phyloP scores from a whole-genome alignment of 2,113 vertebrate genomes.

The Sminthopsis crassicaudata region DNA sequence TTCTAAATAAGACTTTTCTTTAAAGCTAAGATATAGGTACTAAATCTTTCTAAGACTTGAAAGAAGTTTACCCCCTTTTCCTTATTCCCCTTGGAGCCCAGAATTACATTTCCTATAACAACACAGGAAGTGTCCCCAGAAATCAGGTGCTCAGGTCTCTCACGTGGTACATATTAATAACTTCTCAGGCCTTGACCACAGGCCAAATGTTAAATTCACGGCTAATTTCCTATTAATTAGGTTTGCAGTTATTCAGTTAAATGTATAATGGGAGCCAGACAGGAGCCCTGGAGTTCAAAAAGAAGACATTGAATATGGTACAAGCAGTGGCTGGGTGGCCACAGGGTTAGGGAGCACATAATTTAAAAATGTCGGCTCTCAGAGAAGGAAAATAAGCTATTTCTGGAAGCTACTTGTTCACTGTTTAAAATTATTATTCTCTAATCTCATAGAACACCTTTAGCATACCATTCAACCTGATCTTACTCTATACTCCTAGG shows the following conservation, averaged over 20 bases:
- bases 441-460: constrained; percentile 12
- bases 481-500: neutral
- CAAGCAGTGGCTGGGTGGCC: constrained; percentile 20
- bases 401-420: neutral
- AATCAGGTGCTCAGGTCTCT: constrained; percentile 48
- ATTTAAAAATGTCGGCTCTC: neutral
- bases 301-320: neutral
- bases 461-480: neutral
- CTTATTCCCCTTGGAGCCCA: neutral
- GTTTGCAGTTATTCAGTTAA: constrained; percentile 61
- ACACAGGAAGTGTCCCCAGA: constrained; percentile 32
- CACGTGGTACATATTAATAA: constrained; percentile 66
- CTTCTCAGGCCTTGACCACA: constrained; percentile 51
- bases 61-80: neutral
- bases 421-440: constrained; percentile 9
- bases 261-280: constrained; percentile 63
- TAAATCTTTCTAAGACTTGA: neutral
- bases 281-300: constrained; percentile 69
- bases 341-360: neutral
- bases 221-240: constrained; percentile 78
- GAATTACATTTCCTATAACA: constrained; percentile 34
- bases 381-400: neutral
- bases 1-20: neutral
- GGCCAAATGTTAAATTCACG: constrained; percentile 71
- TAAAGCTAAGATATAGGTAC: neutral